phyloP scores from a whole-genome alignment of 1,140 invertebrate species.

The Brachionus rubens region DNA sequence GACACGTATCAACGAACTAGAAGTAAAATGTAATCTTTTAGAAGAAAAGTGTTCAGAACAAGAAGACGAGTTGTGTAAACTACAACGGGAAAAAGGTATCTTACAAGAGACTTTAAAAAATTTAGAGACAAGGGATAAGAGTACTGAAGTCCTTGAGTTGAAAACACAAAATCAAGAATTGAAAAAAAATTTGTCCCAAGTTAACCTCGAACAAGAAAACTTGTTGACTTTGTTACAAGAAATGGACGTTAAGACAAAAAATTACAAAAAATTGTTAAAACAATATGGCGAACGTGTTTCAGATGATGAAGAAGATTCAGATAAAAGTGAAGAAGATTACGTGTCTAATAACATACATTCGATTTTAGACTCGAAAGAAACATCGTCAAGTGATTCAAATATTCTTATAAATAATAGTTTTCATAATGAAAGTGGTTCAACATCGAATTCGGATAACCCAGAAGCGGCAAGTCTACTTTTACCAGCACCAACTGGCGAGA shows the following conservation, averaged over 20 bases:
- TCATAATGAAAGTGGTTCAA: not conserved
- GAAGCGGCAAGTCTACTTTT: not conserved
- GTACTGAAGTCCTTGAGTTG: slow-evolving; percentile 45
- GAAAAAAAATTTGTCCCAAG: slow-evolving; percentile 66
- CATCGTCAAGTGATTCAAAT: slow-evolving; percentile 16
- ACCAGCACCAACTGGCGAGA: not conserved
- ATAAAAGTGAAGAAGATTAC: not conserved
- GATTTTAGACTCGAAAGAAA: not conserved
- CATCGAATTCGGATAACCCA: not conserved
- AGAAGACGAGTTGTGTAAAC: slow-evolving; percentile 31
- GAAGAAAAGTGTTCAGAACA: slow-evolving; percentile 39
- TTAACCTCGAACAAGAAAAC: slow-evolving; percentile 85
- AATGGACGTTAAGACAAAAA: slow-evolving; percentile 72
- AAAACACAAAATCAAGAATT: slow-evolving; percentile 52
- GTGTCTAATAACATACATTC: not conserved
- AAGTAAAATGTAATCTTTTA: not conserved
- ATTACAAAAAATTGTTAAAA: slow-evolving; percentile 70
- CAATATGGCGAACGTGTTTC: slow-evolving; percentile 69
- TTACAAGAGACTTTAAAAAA: slow-evolving; percentile 37
- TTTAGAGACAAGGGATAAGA: slow-evolving; percentile 18
- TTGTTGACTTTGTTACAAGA: slow-evolving; percentile 77
- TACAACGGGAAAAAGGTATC: slow-evolving; percentile 38
- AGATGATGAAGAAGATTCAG: not conserved
- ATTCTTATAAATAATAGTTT: not conserved
- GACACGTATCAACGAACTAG: not conserved